A percentile compares a stretch with the other conserved stretches of the same genome.
Evolutionary conservation across 2,797 vertebrate genomes (phyloP).

Genomic region (Miichthys miiuy): DNA sequence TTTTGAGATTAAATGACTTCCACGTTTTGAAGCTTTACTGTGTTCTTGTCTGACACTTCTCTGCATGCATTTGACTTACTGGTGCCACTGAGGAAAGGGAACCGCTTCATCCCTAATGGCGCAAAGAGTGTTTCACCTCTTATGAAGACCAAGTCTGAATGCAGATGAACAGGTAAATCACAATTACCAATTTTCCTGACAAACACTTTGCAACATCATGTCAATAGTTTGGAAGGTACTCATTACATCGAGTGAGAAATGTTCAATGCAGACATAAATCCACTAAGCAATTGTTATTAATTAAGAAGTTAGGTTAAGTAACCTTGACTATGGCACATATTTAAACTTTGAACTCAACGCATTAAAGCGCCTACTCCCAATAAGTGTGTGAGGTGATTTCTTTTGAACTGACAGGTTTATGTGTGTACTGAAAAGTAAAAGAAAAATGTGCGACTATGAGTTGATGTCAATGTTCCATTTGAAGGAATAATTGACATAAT

Average conservation of each 20-base stretch:
- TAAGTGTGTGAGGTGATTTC: neutral
- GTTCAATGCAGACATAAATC: neutral
- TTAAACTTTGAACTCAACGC: neutral
- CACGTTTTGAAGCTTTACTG: neutral
- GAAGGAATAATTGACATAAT: neutral
- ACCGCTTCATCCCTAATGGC: neutral
- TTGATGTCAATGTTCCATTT: neutral
- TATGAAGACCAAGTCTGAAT: constrained; percentile 5
- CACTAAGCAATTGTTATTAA: neutral
- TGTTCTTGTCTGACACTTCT: constrained; percentile 10
- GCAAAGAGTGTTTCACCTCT: neutral
- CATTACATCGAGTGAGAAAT: neutral
- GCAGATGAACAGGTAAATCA: constrained; percentile 5
- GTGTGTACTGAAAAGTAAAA: neutral
- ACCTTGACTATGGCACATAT: neutral
- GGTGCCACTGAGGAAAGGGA: neutral
- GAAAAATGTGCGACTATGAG: neutral
- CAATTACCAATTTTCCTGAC: constrained; percentile 11
- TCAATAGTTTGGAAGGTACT: neutral
- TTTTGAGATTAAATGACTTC: constrained; percentile 26
- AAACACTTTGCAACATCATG: neutral
- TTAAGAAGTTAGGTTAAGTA: neutral
- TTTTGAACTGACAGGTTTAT: neutral
- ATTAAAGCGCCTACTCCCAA: neutral
- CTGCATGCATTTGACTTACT: constrained; percentile 26